phyloP scores from a whole-genome alignment of 2,113 vertebrate species.

The Kryptolebias marmoratus region DNA sequence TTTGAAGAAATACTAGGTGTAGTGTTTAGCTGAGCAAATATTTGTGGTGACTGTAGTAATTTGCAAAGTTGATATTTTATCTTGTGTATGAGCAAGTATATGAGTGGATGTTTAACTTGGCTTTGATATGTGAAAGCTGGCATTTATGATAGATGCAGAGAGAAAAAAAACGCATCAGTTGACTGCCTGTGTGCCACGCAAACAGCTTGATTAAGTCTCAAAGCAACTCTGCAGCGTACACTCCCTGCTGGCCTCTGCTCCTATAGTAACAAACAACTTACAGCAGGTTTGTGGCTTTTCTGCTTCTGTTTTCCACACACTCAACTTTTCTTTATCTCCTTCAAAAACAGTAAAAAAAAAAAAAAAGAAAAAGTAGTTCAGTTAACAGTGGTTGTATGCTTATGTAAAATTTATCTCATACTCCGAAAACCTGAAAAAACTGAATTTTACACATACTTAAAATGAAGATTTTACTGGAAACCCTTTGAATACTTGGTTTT shows the following conservation, averaged over 20 bases:
- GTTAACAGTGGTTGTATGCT: not conserved
- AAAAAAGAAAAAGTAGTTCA: not conserved
- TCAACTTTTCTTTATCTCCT: slow-evolving; percentile 11
- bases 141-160: slow-evolving; percentile 65
- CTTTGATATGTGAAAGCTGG: slow-evolving; percentile 59
- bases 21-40: slow-evolving; percentile 59
- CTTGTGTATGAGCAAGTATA: slow-evolving; percentile 41
- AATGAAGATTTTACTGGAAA: slow-evolving; percentile 17
- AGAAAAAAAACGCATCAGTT: slow-evolving; percentile 71
- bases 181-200: slow-evolving; percentile 59
- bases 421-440: slow-evolving; percentile 14
- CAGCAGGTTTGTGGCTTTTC: not conserved
- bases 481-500: slow-evolving; percentile 39
- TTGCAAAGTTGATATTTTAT: slow-evolving; percentile 63
- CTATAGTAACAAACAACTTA: slow-evolving; percentile 30
- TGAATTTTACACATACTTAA: slow-evolving; percentile 27
- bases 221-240: slow-evolving; percentile 42
- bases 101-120: slow-evolving; percentile 63
- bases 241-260: slow-evolving; percentile 40
- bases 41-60: slow-evolving; percentile 55
- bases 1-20: slow-evolving; percentile 44
- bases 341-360: not conserved
- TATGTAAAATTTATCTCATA: not conserved
- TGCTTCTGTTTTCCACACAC: not conserved
- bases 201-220: slow-evolving; percentile 64